These are phyloP conservation scores for Turnix velox DNA, from an alignment of 2,113 vertebrate species.

Conservation along the genomic window DNA sequence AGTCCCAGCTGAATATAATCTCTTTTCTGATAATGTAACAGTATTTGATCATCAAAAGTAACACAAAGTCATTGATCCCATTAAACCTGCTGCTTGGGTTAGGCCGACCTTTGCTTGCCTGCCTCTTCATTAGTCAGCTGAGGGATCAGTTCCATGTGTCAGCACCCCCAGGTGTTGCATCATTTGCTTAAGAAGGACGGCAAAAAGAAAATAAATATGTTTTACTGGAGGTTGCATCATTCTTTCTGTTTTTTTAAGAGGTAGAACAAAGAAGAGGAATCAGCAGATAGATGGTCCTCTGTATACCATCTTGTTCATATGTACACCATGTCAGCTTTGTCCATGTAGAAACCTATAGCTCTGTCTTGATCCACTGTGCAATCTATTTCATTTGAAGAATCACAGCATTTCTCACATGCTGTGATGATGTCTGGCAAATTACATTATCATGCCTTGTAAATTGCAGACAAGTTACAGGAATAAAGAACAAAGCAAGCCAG, in stretches of 20 bases:
- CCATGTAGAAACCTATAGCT: accelerated
- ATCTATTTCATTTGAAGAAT: neutral
- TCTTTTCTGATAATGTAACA: neutral
- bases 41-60: neutral
- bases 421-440: neutral
- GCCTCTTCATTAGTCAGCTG: neutral
- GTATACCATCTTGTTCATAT: neutral
- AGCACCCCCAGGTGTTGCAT: neutral
- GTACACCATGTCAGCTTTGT: accelerated
- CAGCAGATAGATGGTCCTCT: neutral
- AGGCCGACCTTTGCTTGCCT: neutral
- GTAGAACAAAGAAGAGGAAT: neutral
- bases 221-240: neutral
- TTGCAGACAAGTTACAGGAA: neutral
- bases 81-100: accelerated
- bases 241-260: neutral
- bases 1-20: neutral
- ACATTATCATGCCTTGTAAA: neutral
- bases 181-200: neutral
- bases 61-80: neutral
- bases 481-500: neutral
- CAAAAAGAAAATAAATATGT: neutral
- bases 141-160: neutral
- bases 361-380: neutral
- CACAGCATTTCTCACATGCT: neutral